Conservation (phyloP, 2,113 vertebrate species). For the Deroptyus accipitrinus region DNA sequence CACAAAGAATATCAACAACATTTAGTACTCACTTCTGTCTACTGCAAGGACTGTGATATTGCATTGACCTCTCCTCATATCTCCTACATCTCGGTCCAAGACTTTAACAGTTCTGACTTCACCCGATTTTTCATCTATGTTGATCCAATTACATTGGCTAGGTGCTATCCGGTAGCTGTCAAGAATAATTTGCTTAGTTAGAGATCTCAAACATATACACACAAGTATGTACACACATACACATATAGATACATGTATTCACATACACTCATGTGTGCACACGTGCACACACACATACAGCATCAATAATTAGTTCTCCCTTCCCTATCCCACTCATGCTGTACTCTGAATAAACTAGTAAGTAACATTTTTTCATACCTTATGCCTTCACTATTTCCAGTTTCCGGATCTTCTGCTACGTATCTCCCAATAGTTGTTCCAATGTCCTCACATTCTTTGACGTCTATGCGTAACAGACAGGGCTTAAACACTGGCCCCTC, state of each 20-base stretch:
- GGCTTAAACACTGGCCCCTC: constrained; percentile 86
- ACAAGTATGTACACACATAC: not conserved
- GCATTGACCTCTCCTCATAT: constrained; percentile 76
- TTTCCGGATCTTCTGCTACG: constrained; percentile 83
- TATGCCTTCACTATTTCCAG: constrained; percentile 79
- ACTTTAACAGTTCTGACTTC: constrained; percentile 79
- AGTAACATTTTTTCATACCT: constrained; percentile 62
- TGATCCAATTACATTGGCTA: constrained; percentile 83
- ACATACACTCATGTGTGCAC: not conserved
- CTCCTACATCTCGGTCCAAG: constrained; percentile 82
- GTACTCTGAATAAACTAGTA: not conserved
- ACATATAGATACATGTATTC: not conserved
- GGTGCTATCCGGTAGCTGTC: constrained; percentile 81
- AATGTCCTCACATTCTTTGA: constrained; percentile 77
- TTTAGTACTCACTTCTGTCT: constrained; percentile 73
- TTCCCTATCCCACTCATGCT: not conserved
- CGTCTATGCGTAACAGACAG: constrained; percentile 53
- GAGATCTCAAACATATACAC: not conserved
- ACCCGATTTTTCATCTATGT: constrained; percentile 73
- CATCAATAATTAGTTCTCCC: not conserved
- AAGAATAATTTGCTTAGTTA: not conserved
- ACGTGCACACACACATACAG: fast-evolving
- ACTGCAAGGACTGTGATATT: constrained; percentile 75
- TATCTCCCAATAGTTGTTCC: constrained; percentile 78
- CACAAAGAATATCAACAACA: not conserved